Evolutionary conservation across 2,888 invertebrate genomes (phyloP).

Genomic region (Acanthosepion esculentum): DNA sequence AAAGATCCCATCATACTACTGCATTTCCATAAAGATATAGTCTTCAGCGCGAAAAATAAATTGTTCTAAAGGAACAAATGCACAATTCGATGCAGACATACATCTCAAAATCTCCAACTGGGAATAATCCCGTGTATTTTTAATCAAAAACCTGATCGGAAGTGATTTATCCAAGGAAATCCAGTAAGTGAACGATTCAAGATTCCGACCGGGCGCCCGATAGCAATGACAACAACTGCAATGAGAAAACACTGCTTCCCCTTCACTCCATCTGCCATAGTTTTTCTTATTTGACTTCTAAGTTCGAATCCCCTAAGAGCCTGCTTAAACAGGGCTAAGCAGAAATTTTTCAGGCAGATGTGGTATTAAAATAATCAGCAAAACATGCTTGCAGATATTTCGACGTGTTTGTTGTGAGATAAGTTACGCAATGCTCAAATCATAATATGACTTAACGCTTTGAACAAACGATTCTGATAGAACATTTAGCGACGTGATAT

Average conservation of each 20-base stretch:
- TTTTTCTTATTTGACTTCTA: not conserved
- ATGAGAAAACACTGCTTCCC: not conserved
- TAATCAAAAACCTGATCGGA: not conserved
- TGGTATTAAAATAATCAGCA: not conserved
- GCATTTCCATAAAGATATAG: too few relatives aligned
- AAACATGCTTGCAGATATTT: not conserved
- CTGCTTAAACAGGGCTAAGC: not conserved
- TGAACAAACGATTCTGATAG: too few relatives aligned
- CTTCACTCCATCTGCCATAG: rapidly evolving
- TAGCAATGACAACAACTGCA: not conserved
- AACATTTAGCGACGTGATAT: not conserved
- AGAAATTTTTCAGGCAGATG: not conserved
- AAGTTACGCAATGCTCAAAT: not conserved
- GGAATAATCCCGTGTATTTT: not conserved
- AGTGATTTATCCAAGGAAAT: not conserved
- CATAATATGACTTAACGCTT: not conserved
- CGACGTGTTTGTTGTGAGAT: not conserved
- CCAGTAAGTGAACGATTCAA: not conserved
- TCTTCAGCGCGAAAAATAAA: not conserved
- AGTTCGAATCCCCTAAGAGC: not conserved
- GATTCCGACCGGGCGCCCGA: not conserved
- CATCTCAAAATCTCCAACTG: not conserved
- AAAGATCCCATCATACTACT: too few relatives aligned
- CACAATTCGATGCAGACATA: not conserved
- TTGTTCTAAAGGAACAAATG: not conserved